Base-by-base conservation (phyloP, 2,888 invertebrate genomes). In the Dinocampus coccinellae region DNA sequence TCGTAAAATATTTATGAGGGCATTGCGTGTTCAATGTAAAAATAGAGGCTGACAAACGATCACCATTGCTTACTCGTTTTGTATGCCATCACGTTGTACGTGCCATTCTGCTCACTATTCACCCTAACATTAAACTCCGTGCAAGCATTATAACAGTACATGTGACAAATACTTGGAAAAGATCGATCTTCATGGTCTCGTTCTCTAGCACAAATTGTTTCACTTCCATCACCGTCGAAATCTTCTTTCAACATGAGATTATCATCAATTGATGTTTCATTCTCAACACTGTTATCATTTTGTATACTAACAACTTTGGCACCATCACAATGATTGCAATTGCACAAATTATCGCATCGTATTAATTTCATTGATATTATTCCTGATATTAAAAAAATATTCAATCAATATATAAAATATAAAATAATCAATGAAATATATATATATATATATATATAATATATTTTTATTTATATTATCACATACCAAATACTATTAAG, bases 91-190 rank as follows among this genome's bases (percentile, higher is more conserved):
- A 73, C 73, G 60, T 76, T 26, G 58, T 77, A 71, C 65, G 57
- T 62, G 34, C 61, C 62, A 52, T 75, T 75, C 33, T 75, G 78
- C 24, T 69, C 70, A 9, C 72, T 73, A n/a, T 77, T 73, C 7
- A 70, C 69, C 6, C 67, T 65, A 39, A 76, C 20, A 3, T 79
- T 80, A 70, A 79, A 82, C 64, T 73, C 77, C 33, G 83, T 79
- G 73, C 86, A 85, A n/a, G 76, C 75, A 76, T 87, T 86, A 73
- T 79, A 73, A 75, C 86, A 86, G 22, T 79, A 76, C 86, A 87
- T 86, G 72, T 86, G 84, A 76, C 86, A 87, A 34, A 85, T 75
- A 70, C 82, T 86, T 7, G 81, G 75, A 63, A 86, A 87, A 4
- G 81, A 80, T 69, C 81, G 81, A 77, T 86, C 83, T 34, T 79